Base-by-base conservation (phyloP, 2,113 vertebrate species). In the Ellobius talpinus region DNA sequence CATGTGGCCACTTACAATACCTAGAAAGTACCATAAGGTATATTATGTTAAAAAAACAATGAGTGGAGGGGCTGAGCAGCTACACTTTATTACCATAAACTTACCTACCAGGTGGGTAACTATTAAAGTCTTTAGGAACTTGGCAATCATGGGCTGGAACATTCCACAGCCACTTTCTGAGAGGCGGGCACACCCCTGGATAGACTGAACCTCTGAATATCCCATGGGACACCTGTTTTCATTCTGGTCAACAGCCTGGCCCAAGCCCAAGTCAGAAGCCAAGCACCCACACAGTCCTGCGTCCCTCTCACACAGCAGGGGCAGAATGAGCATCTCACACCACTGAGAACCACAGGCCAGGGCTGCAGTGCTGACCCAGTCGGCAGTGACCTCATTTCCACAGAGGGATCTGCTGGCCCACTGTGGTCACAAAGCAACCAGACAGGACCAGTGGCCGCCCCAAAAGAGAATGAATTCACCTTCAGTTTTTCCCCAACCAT, bases 301-400 rank as follows among this genome's bases (percentile, higher is more conserved):
- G 89, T 77, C 78, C 81, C 76, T 63, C 39, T 86, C 77, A 0
- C 0, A 1, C 63, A 86, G 50, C 26, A 3, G 14, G 94, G 79
- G 89, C 91, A 96, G 96, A 96, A 96, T 58, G 94, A 95, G 73
- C 33, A 3, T 61, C 91, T 95, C 76, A 92, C 42, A 52, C 96
- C 96, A 95, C 77, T 7, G 92, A 87, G 74, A 94, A 92, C 90
- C 94, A 65, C 88, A 77, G 93, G 88, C 79, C 36, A 7, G 63
- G 63, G 66, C 6, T 74, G 88, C 79, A 61, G 77, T 17, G 89
- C 4, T 73, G 93, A 55, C 55, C 89, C 94, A 88, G 63, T 78
- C n/a, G 74, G 65, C 0, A 0, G 45, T 94, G 94, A 97, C 90
- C 63, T 97, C 92, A 89, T 89, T 96, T 97, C 97, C 55, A 21